phyloP scores from a whole-genome alignment of 37 sponge, comb jelly and placozoan species.

The Tethya wilhelma region DNA sequence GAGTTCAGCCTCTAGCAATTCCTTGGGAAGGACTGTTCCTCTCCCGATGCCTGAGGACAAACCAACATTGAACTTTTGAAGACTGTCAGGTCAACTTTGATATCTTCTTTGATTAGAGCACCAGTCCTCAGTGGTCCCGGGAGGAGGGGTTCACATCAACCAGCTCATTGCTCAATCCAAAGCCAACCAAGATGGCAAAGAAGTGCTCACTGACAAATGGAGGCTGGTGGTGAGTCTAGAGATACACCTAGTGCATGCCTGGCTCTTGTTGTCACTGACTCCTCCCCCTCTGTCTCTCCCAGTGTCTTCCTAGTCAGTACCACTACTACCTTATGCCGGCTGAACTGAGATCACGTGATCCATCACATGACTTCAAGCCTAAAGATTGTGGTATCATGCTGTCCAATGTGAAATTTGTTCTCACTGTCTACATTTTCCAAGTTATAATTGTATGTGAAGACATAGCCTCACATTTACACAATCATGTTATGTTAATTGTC shows the following conservation, averaged over 20 bases:
- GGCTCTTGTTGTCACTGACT: too few relatives aligned
- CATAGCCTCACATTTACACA: neutral
- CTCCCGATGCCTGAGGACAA: too few relatives aligned
- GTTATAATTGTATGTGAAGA: conserved; percentile 33
- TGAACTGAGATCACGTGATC: conserved; percentile 21
- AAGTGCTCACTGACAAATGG: conserved; percentile 15
- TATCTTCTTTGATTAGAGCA: too few relatives aligned
- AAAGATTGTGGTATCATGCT: conserved; percentile 43
- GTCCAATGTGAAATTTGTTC: conserved; percentile 58
- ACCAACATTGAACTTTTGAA: too few relatives aligned
- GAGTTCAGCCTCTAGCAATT: neutral
- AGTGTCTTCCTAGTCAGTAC: conserved; percentile 41
- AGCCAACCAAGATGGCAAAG: conserved; percentile 20
- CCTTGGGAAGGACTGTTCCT: neutral
- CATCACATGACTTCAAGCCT: conserved; percentile 1
- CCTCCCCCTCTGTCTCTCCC: conserved; percentile 10
- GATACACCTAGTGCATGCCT: neutral
- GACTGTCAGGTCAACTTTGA: too few relatives aligned
- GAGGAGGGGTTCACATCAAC: conserved; percentile 27
- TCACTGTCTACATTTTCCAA: conserved; percentile 42
- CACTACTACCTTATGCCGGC: conserved; percentile 48
- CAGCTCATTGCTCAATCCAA: conserved; percentile 31
- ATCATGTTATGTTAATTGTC: neutral
- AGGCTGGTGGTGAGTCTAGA: conserved; percentile 31
- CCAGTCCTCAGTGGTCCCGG: neutral